These are phyloP conservation scores for Hapalemur alaotrensis DNA, from an alignment of 2,797 vertebrate genomes.

Conservation along the genomic window DNA sequence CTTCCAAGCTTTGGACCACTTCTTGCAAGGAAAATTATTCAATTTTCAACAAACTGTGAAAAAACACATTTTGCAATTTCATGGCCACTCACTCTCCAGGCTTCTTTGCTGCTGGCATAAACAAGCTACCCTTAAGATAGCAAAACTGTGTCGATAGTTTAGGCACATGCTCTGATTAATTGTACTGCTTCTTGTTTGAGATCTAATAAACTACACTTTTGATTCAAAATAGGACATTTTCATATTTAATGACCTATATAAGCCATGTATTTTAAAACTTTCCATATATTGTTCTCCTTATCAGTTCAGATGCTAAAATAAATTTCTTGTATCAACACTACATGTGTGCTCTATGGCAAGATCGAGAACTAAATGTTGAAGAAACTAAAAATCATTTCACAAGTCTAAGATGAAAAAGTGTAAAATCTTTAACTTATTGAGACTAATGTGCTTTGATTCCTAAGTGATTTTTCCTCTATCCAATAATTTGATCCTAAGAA, in stretches of 20 bases:
- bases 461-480: neutral
- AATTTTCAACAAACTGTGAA: too few relatives aligned
- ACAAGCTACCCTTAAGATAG: too few relatives aligned
- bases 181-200: too few relatives aligned
- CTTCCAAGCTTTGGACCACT: too few relatives aligned
- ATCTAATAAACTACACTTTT: too few relatives aligned
- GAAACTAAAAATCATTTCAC: neutral
- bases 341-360: neutral
- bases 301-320: neutral
- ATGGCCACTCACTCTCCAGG: too few relatives aligned
- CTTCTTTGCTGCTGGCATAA: too few relatives aligned
- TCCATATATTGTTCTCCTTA: neutral
- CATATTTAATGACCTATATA: neutral
- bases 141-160: too few relatives aligned
- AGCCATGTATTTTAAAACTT: neutral
- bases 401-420: neutral
- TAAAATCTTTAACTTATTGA: neutral
- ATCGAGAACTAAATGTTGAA: neutral
- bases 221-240: too few relatives aligned
- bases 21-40: too few relatives aligned
- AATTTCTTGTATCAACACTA: neutral
- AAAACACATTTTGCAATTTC: too few relatives aligned
- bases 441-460: neutral
- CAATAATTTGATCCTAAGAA: neutral
- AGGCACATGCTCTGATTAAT: too few relatives aligned